Base-by-base conservation (phyloP, 64 coral and sea anemone genomes). In the Actinia equina region DNA sequence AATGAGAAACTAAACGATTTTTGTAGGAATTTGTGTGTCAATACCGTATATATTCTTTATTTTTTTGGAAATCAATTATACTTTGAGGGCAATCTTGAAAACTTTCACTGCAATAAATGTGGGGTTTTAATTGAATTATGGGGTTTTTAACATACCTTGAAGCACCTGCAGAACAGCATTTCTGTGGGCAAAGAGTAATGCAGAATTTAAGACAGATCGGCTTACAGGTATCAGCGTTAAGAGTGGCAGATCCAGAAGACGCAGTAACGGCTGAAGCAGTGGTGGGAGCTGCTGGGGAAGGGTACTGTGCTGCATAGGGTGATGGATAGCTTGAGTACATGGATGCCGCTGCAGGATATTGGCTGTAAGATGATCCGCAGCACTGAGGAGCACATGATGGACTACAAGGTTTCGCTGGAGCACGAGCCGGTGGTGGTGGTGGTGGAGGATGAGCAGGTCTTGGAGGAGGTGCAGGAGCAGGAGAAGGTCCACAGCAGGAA, bases 171-270 rank as follows among this genome's bases (percentile, higher is more conserved):
- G 65, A 81, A 56, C 94, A 97, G 22, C 94, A 97, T 15, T 89
- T 87, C 60, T 97, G 91, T 22, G 94, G 94, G 20, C 94, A 97
- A 59, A 97, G 49, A 20, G 83, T 87, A 5, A 97, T 80, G 85
- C 94, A 97, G 71, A 93, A 97, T 82, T 93, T 97, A 57, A 97
- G 85, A 43, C 94, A 97, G 30, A 97, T 93, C 6, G 91, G 94
- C 9, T 87, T 61, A 44, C 94, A 97, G 19, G 61, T 52, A 6
- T 88, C 69, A 27, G 86, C 80, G 45, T 84, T 80, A 43, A 77
- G 70, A 16, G 91, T 71, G 4, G 84, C 54, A 13, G 62, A 67
- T 54, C 85, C 52, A 64, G 37, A 25, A 60, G 91, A 56, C 19
- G 89, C 11, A 86, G 30, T 84, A 19, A 76, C 59, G 59, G 89